Evolutionary conservation across 2,797 vertebrate species (phyloP).

Genomic region (Pseudochromis fuscus): DNA sequence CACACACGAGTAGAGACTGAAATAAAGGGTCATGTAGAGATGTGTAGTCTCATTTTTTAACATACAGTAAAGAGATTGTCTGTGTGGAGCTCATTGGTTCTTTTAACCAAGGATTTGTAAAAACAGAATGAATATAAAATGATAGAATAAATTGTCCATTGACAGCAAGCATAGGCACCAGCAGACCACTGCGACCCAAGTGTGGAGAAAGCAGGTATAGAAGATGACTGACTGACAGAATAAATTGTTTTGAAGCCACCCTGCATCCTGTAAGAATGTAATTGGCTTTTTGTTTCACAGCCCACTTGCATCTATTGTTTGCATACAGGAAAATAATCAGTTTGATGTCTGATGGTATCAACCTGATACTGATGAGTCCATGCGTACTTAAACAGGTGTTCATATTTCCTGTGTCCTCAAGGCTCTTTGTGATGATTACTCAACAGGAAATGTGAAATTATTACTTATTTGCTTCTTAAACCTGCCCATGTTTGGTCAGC

Average conservation of each 20-base stretch:
- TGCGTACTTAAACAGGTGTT: background rate
- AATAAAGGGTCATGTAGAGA: background rate
- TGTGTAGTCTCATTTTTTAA: background rate
- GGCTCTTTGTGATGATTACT: background rate
- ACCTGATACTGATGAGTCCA: background rate
- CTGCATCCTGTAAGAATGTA: background rate
- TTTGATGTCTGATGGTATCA: no score
- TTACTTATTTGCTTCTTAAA: background rate
- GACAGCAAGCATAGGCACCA: no score
- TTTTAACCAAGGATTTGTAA: no score
- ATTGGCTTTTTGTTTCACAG: background rate
- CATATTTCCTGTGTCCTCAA: conserved; percentile 1
- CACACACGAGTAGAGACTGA: background rate
- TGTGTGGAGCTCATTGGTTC: background rate
- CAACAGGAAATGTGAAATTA: background rate
- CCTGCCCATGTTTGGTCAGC: no score
- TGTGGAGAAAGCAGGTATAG: no score
- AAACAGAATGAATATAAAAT: no score
- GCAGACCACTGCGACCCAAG: no score
- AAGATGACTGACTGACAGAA: no score
- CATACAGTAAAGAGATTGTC: background rate
- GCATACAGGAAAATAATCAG: no score
- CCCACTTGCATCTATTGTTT: background rate
- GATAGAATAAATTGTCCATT: no score
- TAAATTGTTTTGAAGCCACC: background rate